Base-by-base conservation (phyloP, 2,888 invertebrate species). In the Aspidiotus destructor region DNA sequence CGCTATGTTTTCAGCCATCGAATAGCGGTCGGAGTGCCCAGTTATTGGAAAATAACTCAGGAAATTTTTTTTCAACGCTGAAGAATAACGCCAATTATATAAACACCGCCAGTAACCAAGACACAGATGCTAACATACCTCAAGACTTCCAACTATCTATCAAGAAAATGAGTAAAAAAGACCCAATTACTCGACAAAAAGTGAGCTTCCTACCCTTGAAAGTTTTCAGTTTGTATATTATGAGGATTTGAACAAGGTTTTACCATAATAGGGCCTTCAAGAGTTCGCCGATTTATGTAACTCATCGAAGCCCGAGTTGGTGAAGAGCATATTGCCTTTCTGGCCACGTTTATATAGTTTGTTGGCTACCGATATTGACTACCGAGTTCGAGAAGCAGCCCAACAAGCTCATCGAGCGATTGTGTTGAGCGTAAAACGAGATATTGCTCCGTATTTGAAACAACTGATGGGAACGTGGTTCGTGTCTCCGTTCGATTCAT, bases 11-110 rank as follows among this genome's bases (percentile, higher is more conserved):
- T 11, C 76, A 95, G 93, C 93, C 94, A 2, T 92, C 94, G 17
- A 93, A 86, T 76, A 93, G 93, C 76, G 88, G 91, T 13, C 85
- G 93, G 64, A 92, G 91, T 77, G 94, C 94, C 0, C 89, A 92
- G 75, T 80, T 92, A 16, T 80, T 94, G 53, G 70, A 76, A 80
- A 16, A 79, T 80, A 42, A 79, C 82, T 60, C 81, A 48, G 85
- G 87, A 73, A 80, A 85, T 69, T 85, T 86, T 0, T 87, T 88
- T 76, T 81, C 84, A 40, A 80, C 83, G 9, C 78, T 83, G 42
- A 83, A 83, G 70, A 84, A 85, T 72, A 80, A 82, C 44, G 82
- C 60, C 8, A 61, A 63, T 41, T 65, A 70, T 54, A 60, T 65
- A n/a, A 58, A 65, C 10, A 58, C 65, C 17, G 41, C 62, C 2